These are phyloP conservation scores for Automeris io DNA, from an alignment of 2,888 invertebrate genomes.

Conservation along the genomic window DNA sequence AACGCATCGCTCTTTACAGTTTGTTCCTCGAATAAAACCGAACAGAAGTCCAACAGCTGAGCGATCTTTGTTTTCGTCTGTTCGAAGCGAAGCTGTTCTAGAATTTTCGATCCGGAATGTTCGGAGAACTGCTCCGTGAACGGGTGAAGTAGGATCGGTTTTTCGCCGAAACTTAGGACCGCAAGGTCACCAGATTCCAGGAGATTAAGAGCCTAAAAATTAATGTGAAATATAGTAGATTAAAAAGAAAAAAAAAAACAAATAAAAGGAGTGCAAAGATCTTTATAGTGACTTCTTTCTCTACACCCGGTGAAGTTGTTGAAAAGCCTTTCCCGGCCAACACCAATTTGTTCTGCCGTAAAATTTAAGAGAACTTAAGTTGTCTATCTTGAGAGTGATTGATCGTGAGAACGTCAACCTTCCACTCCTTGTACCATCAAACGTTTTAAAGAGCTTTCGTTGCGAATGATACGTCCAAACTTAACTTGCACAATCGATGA, in stretches of 20 bases:
- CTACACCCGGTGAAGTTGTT: no score
- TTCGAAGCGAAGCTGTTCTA: constrained; percentile 89
- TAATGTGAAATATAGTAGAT: constrained; percentile 6
- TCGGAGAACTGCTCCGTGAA: constrained; percentile 92
- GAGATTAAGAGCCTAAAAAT: constrained; percentile 86
- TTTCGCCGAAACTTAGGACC: constrained; percentile 94
- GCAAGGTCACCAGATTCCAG: constrained; percentile 96
- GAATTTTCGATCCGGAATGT: constrained; percentile 87
- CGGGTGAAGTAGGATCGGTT: constrained; percentile 89
- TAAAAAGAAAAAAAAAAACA: no score
- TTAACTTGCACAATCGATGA: no score
- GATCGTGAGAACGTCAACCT: background rate
- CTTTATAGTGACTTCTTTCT: no score
- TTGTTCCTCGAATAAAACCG: constrained; percentile 75
- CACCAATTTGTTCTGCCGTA: no score
- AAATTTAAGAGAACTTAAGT: no score
- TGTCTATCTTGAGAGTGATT: no score
- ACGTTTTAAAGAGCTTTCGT: no score
- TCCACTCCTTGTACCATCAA: no score
- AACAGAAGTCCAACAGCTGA: constrained; percentile 86
- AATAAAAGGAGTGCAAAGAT: no score
- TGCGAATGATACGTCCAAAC: no score
- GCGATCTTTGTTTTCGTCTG: constrained; percentile 94
- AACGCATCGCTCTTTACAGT: constrained; percentile 70
- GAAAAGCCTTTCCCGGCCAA: no score